A percentile compares a stretch with the other conserved stretches of the same genome.
Conservation (phyloP, 1,140 invertebrate genomes). For the Battus philenor region DNA sequence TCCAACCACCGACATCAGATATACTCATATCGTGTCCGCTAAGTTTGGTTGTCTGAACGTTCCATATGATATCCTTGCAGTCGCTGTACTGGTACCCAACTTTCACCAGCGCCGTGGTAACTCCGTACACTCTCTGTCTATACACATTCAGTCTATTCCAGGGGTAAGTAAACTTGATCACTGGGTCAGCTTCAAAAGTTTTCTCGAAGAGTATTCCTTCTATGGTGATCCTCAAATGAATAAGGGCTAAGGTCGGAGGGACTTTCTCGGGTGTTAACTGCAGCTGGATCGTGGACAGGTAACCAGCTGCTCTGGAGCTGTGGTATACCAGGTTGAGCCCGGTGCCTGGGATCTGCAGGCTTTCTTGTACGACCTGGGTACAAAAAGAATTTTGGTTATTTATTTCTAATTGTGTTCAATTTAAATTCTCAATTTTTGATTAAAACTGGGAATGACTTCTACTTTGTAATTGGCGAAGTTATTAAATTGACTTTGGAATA, state of each 20-base stretch:
- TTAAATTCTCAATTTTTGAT: no score
- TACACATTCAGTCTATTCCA: conserved; percentile 99
- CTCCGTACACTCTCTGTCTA: conserved; percentile 93
- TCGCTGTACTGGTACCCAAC: conserved; percentile 97
- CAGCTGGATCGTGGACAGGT: conserved; percentile 95
- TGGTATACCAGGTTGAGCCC: conserved; percentile 96
- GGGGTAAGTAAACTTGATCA: conserved; percentile 96
- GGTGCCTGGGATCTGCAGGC: conserved; percentile 93
- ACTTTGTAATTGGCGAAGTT: no score
- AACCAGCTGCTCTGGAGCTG: conserved; percentile 93
- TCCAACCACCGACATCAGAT: conserved; percentile 97
- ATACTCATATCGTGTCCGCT: conserved; percentile 98
- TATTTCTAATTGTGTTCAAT: no score
- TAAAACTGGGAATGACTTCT: no score
- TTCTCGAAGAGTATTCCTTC: conserved; percentile 96
- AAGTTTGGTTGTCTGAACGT: conserved; percentile 94
- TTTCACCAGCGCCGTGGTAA: conserved; percentile 93
- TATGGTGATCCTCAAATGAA: conserved; percentile 94
- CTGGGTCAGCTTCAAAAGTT: conserved; percentile 95
- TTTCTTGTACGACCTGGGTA: conserved; percentile 92
- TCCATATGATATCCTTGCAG: conserved; percentile 96
- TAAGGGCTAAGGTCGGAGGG: conserved; percentile 87
- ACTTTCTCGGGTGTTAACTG: conserved; percentile 92
- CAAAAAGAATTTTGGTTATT: no score
- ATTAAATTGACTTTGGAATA: no score